These are phyloP conservation scores for Pammene aurita DNA, from an alignment of 2,888 invertebrate genomes.

Conservation along the genomic window DNA sequence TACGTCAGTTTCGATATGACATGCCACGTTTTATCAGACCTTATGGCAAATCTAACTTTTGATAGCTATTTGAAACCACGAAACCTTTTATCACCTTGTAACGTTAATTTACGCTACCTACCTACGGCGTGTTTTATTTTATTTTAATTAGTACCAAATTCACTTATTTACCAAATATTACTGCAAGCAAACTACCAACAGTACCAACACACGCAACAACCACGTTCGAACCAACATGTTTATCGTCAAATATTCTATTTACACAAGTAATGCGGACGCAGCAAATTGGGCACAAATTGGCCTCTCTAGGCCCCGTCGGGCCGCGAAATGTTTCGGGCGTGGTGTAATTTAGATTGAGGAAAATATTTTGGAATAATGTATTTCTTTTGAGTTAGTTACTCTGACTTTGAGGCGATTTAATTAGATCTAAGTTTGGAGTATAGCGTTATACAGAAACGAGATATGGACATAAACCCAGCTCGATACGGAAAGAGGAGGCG, in stretches of 20 bases:
- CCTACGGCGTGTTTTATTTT: no score
- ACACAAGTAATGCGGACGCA: slow-evolving; percentile 23
- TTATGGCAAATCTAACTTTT: no score
- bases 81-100: no score
- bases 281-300: slow-evolving; percentile 38
- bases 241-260: slow-evolving; percentile 33
- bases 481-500: no score
- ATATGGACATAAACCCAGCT: no score
- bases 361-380: slow-evolving; percentile 1
- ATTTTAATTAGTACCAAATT: neutral
- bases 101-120: no score
- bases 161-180: neutral
- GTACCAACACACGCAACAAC: neutral
- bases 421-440: no score
- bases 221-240: slow-evolving; percentile 16
- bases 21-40: no score
- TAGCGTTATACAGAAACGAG: no score
- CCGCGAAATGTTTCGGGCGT: slow-evolving; percentile 24
- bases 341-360: slow-evolving; percentile 24
- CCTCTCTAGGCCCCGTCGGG: slow-evolving; percentile 30
- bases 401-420: neutral
- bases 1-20: no score
- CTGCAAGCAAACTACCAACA: neutral
- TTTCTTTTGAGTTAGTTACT: neutral
- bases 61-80: no score